phyloP scores from a whole-genome alignment of 2,888 invertebrate genomes.

The Erebia palarica region DNA sequence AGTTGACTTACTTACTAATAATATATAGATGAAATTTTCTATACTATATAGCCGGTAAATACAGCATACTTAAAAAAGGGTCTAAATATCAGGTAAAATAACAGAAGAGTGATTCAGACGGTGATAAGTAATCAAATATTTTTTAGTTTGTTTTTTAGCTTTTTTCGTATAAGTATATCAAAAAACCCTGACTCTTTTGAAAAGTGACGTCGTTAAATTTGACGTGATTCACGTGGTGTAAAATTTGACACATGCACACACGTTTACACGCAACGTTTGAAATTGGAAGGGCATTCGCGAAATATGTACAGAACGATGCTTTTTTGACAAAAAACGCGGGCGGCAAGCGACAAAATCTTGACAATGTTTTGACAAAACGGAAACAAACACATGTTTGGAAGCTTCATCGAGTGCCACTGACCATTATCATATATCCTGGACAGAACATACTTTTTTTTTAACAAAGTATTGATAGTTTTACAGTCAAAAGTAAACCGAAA shows the following conservation, averaged over 20 bases:
- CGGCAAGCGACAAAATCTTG: conserved; percentile 20
- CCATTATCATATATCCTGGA: not conserved
- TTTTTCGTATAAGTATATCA: no score
- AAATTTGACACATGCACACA: not conserved
- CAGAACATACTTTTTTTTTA: no score
- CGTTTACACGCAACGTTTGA: conserved; percentile 7
- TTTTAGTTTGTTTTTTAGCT: not conserved
- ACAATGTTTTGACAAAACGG: conserved; percentile 5
- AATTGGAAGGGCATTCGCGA: conserved; percentile 6
- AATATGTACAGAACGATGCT: conserved; percentile 59
- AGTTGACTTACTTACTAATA: conserved; percentile 11
- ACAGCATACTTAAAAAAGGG: conserved; percentile 1
- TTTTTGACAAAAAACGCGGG: conserved; percentile 26
- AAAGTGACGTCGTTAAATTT: not conserved
- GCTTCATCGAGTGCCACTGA: conserved; percentile 4
- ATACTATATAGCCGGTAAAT: conserved; percentile 1
- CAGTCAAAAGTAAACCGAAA: no score
- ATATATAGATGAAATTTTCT: not conserved
- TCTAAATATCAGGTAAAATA: not conserved
- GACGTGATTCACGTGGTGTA: not conserved
- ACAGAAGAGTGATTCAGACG: not conserved
- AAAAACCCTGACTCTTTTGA: no score
- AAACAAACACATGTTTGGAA: not conserved
- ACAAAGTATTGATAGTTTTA: not conserved
- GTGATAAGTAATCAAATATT: not conserved